Conservation (phyloP, 2,113 vertebrate species). For the Barnardius zonarius region DNA sequence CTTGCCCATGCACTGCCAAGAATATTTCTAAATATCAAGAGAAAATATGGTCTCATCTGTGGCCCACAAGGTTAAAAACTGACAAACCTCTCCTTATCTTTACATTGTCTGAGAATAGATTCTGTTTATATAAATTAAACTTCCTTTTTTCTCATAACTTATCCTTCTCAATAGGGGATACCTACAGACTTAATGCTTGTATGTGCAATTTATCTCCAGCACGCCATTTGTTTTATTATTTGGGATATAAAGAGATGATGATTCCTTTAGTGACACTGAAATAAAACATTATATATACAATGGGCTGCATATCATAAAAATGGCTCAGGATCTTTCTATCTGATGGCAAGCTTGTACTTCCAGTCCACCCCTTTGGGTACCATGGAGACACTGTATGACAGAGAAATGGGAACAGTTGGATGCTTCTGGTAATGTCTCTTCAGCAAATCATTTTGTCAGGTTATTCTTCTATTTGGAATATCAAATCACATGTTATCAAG, state of each 20-base stretch:
- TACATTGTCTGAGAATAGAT: neutral
- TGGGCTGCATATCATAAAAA: neutral
- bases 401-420: neutral
- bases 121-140: neutral
- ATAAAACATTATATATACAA: neutral
- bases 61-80: neutral
- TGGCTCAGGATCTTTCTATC: neutral
- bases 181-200: neutral
- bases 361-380: neutral
- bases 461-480: slow-evolving; percentile 51
- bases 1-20: neutral
- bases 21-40: neutral
- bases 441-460: slow-evolving; percentile 24
- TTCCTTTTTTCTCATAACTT: neutral
- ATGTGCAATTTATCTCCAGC: neutral
- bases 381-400: neutral
- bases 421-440: slow-evolving; percentile 18
- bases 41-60: neutral
- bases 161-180: neutral
- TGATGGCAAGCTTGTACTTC: neutral
- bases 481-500: slow-evolving; percentile 6
- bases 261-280: neutral
- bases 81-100: neutral
- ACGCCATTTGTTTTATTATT: neutral
- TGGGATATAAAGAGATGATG: neutral